These are phyloP conservation scores for Habroteleia sp. DNA, from an alignment of 2,888 invertebrate species.

Conservation along the genomic window DNA sequence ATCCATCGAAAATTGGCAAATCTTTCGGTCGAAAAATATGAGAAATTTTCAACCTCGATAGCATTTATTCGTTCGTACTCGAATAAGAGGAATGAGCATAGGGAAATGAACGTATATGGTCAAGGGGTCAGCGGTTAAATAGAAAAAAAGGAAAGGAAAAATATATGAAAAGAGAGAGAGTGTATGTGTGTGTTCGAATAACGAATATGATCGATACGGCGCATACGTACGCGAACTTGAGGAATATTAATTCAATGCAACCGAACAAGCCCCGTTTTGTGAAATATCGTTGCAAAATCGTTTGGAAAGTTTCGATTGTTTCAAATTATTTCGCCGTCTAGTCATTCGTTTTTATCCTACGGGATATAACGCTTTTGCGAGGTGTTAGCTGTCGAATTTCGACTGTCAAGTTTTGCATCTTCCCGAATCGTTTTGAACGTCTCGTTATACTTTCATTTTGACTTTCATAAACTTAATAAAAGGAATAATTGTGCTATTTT, in stretches of 20 bases:
- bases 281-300: conserved; percentile 46
- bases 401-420: no score
- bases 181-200: conserved; percentile 69
- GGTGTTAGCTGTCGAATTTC: no score
- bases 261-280: conserved; percentile 37
- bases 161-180: conserved; percentile 47
- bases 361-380: not conserved
- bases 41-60: conserved; percentile 61
- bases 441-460: no score
- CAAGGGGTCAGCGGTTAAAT: conserved; percentile 73
- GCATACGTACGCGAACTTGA: conserved; percentile 70
- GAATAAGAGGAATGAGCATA: conserved; percentile 71
- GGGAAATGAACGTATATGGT: conserved; percentile 63
- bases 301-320: conserved; percentile 42
- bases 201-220: conserved; percentile 72
- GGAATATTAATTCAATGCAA: conserved; percentile 69
- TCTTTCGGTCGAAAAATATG: conserved; percentile 60
- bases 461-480: no score
- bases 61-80: conserved; percentile 71
- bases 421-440: no score
- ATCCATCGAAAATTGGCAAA: conserved; percentile 58
- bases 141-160: conserved; percentile 69
- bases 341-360: conserved; percentile 6
- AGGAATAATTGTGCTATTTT: no score
- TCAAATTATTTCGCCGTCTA: conserved; percentile 25